Evolutionary conservation across 2,888 invertebrate genomes (phyloP).

Genomic region (Chelonus formosanus): DNA sequence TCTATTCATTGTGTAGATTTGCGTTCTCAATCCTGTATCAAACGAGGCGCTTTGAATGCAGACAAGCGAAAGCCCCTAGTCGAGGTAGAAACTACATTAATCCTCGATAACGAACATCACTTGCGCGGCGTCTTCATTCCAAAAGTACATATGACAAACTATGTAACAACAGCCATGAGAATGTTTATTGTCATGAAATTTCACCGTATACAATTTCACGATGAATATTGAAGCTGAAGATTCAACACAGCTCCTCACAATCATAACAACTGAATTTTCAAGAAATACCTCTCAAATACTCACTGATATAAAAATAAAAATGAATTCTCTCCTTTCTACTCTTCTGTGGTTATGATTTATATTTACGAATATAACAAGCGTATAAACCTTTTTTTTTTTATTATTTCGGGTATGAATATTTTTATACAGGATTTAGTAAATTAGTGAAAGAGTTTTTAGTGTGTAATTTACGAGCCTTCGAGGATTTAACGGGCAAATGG

Average conservation of each 20-base stretch:
- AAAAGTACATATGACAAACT: background rate
- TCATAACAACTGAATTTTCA: too few relatives aligned
- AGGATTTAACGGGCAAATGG: constrained; percentile 23
- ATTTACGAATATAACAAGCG: too few relatives aligned
- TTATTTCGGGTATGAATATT: background rate
- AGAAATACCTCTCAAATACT: too few relatives aligned
- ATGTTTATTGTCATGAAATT: too few relatives aligned
- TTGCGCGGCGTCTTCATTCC: background rate
- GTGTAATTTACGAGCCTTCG: constrained; percentile 19
- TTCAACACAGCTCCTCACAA: too few relatives aligned
- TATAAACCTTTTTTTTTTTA: background rate
- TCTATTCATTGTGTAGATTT: background rate
- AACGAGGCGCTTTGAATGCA: background rate
- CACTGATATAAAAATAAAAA: background rate
- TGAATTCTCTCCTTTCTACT: background rate
- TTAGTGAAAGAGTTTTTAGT: constrained; percentile 19
- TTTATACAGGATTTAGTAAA: constrained; percentile 17
- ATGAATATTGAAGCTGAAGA: too few relatives aligned
- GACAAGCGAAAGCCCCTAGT: constrained; percentile 18
- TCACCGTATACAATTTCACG: too few relatives aligned
- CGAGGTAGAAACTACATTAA: constrained; percentile 37
- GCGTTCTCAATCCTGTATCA: constrained; percentile 8
- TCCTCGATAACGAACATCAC: constrained; percentile 41
- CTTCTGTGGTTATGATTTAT: background rate
- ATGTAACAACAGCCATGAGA: too few relatives aligned